Evolutionary conservation across 2,113 vertebrate genomes (phyloP).

Genomic region (Tetraodon nigroviridis): DNA sequence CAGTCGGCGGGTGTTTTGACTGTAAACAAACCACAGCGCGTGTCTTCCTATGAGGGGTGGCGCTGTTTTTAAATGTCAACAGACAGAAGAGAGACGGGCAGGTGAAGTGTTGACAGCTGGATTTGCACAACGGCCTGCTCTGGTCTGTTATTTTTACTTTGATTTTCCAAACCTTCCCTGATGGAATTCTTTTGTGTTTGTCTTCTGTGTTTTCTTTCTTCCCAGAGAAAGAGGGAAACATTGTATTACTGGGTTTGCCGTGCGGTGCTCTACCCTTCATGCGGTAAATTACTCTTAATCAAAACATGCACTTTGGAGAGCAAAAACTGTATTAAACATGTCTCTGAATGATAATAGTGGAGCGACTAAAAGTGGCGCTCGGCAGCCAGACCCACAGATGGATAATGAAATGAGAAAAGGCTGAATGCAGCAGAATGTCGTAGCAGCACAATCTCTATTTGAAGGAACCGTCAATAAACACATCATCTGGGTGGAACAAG

Average conservation of each 20-base stretch:
- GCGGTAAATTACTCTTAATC: not conserved
- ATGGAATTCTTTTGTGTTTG: not conserved
- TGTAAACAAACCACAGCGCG: no score
- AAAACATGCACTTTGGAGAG: not conserved
- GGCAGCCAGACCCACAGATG: not conserved
- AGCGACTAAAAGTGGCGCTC: not conserved
- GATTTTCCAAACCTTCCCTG: not conserved
- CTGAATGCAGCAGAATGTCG: not conserved
- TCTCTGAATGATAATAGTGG: not conserved
- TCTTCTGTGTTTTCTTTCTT: not conserved
- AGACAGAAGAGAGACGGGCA: not conserved
- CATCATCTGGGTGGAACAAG: slow-evolving; percentile 8
- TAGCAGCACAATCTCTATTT: slow-evolving; percentile 6
- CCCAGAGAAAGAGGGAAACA: not conserved
- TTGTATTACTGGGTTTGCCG: not conserved
- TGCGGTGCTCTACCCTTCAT: not conserved
- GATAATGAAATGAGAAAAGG: not conserved
- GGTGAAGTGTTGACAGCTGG: slow-evolving; percentile 9
- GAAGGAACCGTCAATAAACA: slow-evolving; percentile 21
- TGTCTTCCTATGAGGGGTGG: slow-evolving; percentile 4
- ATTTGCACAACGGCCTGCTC: not conserved
- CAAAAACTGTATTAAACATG: not conserved
- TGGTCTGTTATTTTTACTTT: not conserved
- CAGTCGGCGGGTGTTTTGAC: no score
- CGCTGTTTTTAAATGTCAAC: slow-evolving; percentile 11